These are phyloP conservation scores for Anastrepha obliqua DNA, from an alignment of 1,140 invertebrate species.

Conservation along the genomic window DNA sequence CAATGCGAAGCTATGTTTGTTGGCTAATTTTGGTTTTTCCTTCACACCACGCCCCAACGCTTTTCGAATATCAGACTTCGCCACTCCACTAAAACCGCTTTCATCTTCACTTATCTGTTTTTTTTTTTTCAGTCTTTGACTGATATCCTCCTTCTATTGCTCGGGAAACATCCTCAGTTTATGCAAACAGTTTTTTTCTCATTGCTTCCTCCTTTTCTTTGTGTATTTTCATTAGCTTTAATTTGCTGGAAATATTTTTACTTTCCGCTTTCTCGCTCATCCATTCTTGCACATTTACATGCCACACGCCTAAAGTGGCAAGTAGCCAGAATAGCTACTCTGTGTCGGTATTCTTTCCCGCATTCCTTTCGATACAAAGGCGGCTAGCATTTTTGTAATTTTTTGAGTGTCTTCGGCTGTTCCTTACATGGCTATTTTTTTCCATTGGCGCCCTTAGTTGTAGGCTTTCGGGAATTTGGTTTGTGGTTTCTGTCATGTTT, in stretches of 20 bases:
- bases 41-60: slow-evolving; percentile 65
- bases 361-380: neutral
- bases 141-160: neutral
- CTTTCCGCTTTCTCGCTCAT: neutral
- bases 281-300: neutral
- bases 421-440: slow-evolving; percentile 42
- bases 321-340: slow-evolving; percentile 19
- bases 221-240: slow-evolving; percentile 72
- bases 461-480: slow-evolving; percentile 57
- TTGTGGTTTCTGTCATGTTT: slow-evolving; percentile 42
- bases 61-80: slow-evolving; percentile 53
- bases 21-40: neutral
- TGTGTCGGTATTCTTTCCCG: neutral
- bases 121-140: neutral
- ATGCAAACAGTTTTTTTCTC: neutral
- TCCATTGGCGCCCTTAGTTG: slow-evolving; percentile 54
- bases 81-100: slow-evolving; percentile 21
- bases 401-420: slow-evolving; percentile 17
- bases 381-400: neutral
- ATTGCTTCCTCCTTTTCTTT: neutral
- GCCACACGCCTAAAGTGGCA: neutral
- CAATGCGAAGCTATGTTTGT: neutral
- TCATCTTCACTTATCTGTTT: slow-evolving; percentile 1
- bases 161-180: neutral
- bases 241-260: slow-evolving; percentile 71